Base-by-base conservation (phyloP, 2,888 invertebrate species). In the Labia minor region DNA sequence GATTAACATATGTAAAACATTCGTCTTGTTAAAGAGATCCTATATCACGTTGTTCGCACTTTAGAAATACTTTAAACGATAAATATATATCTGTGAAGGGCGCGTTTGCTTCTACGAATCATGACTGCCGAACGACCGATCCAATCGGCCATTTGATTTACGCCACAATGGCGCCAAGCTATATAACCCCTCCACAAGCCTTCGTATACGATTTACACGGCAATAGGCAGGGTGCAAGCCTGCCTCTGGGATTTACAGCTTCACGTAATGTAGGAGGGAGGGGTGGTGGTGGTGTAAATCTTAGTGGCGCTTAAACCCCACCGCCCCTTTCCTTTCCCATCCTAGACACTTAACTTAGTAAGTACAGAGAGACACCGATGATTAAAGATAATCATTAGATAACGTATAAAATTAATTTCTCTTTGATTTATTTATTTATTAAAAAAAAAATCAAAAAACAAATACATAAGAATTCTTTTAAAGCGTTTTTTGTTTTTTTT, bases 1-100 rank as follows among this genome's bases (percentile, higher is more conserved):
- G 4, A 49, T 49, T 49, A 49, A 49, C 49, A 49, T 49, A 49
- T 49, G 49, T 16, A 49, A 49, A 49, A 16, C 49, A 49, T 49
- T 49, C 49, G 49, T 49, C 49, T 49, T 49, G 6, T 49, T 8
- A 49, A 49, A 14, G 49, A 49, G 49, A 49, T 49, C n/a, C n/a
- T n/a, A 49, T 49, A 49, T 49, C 49, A 49, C 49, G 49, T 49
- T n/a, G 49, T 49, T 49, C 49, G 49, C 49, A 49, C 49, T 49
- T 49, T 49, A 16, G 49, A 49, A 49, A 49, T 49, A 49, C 49
- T 49, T 49, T 49, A 49, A 8, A 8, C 49, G 49, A 49, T 49
- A 49, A 49, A 49, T 49, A 49, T 49, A 49, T 49, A n/a, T n/a
- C n/a, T n/a, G n/a, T 3, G 49, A 49, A 14, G 2, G 3, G 49